Conservation (phyloP, 2,888 invertebrate genomes). For the Mystacides longicornis region DNA sequence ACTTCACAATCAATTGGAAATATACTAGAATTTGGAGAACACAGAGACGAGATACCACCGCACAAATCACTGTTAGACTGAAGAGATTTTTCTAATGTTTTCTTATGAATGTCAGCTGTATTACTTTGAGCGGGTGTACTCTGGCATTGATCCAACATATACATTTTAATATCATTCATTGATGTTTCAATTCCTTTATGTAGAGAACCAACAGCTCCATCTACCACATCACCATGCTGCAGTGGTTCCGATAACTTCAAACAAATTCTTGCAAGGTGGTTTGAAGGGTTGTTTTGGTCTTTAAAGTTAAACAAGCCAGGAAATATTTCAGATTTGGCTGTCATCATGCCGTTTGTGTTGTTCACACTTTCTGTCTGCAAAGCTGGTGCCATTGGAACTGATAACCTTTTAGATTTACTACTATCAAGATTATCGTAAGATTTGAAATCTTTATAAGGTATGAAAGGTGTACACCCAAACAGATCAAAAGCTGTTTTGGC, state of each 20-base stretch:
- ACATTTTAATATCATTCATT: background rate
- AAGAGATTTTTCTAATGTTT: background rate
- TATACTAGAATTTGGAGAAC: background rate
- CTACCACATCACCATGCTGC: background rate
- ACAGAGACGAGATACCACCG: background rate
- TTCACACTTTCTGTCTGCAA: too few species aligned
- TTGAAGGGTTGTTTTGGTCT: too few species aligned
- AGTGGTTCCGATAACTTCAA: too few species aligned
- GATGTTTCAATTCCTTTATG: too few species aligned
- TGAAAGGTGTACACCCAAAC: constrained; percentile 7
- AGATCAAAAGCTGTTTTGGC: background rate
- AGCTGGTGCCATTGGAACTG: too few species aligned
- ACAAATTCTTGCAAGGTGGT: too few species aligned
- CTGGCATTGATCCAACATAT: constrained; percentile 11
- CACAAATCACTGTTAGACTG: background rate
- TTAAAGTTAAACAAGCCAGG: too few species aligned
- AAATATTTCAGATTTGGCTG: too few species aligned
- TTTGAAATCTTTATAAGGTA: constrained; percentile 11
- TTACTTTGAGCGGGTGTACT: constrained; percentile 5
- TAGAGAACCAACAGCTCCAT: background rate
- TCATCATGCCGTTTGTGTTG: too few species aligned
- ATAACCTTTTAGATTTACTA: background rate
- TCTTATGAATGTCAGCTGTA: constrained; percentile 6
- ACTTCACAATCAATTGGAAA: background rate
- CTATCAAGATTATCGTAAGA: background rate